These are phyloP conservation scores for Lampropteryx suffumata DNA, from an alignment of 2,888 invertebrate genomes.

Conservation along the genomic window DNA sequence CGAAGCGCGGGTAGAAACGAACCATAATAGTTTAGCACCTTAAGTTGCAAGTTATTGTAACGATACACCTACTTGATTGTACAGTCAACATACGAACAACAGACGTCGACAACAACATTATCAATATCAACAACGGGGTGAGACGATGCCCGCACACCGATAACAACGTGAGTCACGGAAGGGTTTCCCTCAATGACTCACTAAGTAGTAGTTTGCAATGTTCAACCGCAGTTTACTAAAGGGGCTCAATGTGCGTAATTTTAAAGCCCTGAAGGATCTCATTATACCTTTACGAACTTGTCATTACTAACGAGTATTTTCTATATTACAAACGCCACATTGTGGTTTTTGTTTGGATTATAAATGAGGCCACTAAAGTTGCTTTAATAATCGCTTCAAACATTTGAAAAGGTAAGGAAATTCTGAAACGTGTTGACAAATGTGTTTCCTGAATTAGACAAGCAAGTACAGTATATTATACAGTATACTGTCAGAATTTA, in stretches of 20 bases:
- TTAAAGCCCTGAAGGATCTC: conserved; percentile 27
- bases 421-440: conserved; percentile 28
- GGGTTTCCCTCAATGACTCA: conserved; percentile 79
- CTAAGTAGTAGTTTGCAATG: conserved; percentile 39
- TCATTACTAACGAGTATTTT: conserved; percentile 18
- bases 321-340: conserved; percentile 14
- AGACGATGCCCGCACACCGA: conserved; percentile 59
- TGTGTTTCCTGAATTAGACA: conserved; percentile 36
- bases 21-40: too few species aligned
- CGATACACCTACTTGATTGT: too few species aligned
- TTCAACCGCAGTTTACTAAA: conserved; percentile 38
- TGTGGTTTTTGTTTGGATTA: conserved; percentile 16
- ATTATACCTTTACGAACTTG: conserved; percentile 25
- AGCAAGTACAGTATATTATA: too few species aligned
- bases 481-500: conserved; percentile 44
- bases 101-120: conserved; percentile 46
- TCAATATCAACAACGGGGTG: conserved; percentile 59
- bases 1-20: too few species aligned
- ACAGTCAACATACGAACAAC: conserved; percentile 17
- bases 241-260: conserved; percentile 31
- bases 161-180: conserved; percentile 77
- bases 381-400: conserved; percentile 5
- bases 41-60: too few species aligned
- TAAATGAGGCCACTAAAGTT: conserved; percentile 2
- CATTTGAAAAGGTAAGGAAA: conserved; percentile 15